Base-by-base conservation (phyloP, 2,888 invertebrate species). In the Lasius fuliginosus region DNA sequence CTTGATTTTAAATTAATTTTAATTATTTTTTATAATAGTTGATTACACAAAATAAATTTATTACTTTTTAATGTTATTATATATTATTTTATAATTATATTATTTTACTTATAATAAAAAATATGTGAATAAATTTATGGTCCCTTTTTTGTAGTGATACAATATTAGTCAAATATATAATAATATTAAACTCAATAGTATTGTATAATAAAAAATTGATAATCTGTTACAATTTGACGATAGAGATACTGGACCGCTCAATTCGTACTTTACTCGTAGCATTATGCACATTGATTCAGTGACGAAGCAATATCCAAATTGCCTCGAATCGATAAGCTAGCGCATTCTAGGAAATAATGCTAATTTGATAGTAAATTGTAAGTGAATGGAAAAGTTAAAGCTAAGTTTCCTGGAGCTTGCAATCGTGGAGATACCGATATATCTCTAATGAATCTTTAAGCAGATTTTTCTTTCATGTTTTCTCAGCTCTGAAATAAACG, bases 381-480 rank as follows among this genome's bases (percentile, higher is more conserved):
- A 12, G 3, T 27, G 40, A 42, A 36, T 64, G 11, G 12, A 81
- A 23, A 49, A 58, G 12, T 69, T 71, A 15, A 15, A 36, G 30
- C 40, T 71, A 46, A 65, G 65, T 79, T 86, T 86, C 56, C 36
- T 30, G 60, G 60, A 76, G 64, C 9, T 62, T 65, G 3, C 53
- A 53, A 33, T 60, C 69, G 36, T 69, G 33, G 64, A 79, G 73
- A 68, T 77, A 23, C 18, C 27, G 68, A 64, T 60, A 64, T 69
- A 27, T 11, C 27, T 23, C 0, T 71, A 60, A 56, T 73, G 82
- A 87, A 89, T 85, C 69, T 83, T 85, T 84, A 73, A 82, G 27
- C 56, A 46, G 65, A 60, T 15, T 67, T 18, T 58, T 27, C 30
- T 60, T 71, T 36, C 18, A 9, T 42, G 3, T 49, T 62, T 49